Evolutionary conservation across 2,888 invertebrate species (phyloP).

Genomic region (Drosophila aldrichi): DNA sequence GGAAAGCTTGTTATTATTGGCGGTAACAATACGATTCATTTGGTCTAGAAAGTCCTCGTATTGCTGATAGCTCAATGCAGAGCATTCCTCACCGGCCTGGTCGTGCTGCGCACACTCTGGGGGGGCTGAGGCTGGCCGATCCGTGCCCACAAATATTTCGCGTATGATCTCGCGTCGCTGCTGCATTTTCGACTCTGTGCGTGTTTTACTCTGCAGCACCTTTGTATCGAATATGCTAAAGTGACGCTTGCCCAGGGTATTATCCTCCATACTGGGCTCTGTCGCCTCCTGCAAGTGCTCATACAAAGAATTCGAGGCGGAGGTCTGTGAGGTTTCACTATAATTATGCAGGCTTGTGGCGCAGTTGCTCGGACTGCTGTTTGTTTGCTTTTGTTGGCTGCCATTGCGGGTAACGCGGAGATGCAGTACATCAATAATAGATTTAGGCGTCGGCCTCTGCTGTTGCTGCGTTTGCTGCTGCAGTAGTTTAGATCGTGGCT

Average conservation of each 20-base stretch:
- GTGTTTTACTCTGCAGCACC: constrained; percentile 90
- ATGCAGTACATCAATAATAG: constrained; percentile 85
- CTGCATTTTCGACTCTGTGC: constrained; percentile 90
- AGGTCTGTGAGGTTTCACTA: constrained; percentile 78
- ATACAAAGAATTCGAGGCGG: constrained; percentile 76
- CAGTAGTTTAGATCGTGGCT: constrained; percentile 32
- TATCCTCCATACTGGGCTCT: constrained; percentile 20
- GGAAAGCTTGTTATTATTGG: constrained; percentile 71
- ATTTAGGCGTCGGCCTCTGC: constrained; percentile 66
- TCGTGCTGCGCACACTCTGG: constrained; percentile 86
- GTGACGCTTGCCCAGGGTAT: constrained; percentile 70
- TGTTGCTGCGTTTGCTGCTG: constrained; percentile 26
- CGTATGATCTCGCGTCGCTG: constrained; percentile 92
- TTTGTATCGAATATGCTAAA: constrained; percentile 88
- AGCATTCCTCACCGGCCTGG: constrained; percentile 22
- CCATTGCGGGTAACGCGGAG: constrained; percentile 79
- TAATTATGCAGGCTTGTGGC: constrained; percentile 57
- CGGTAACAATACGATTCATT: constrained; percentile 79
- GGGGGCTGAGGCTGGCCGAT: constrained; percentile 93
- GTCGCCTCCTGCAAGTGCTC: constrained; percentile 72
- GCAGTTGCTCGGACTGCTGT: constrained; percentile 42
- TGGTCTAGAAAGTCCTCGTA: constrained; percentile 84
- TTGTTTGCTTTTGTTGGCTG: constrained; percentile 6
- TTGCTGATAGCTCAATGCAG: constrained; percentile 79
- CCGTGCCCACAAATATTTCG: constrained; percentile 91